These are phyloP conservation scores for Haemorhous mexicanus DNA, from an alignment of 2,113 vertebrate genomes.

Conservation along the genomic window DNA sequence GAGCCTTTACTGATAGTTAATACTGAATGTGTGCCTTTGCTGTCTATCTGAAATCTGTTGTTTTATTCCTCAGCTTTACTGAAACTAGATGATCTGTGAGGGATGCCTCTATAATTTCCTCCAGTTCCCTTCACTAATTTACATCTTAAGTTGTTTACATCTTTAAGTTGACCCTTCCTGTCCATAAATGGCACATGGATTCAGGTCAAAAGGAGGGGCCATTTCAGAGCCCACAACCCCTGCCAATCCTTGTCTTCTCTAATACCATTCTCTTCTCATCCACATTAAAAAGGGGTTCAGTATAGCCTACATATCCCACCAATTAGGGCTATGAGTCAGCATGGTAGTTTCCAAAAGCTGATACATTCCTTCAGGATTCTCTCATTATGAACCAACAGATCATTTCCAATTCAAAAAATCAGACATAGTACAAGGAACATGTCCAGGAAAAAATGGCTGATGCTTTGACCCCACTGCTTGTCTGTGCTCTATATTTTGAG, in stretches of 20 bases:
- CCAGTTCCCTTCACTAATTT: background rate
- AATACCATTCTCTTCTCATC: background rate
- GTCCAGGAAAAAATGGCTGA: background rate
- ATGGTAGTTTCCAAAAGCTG: background rate
- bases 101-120: background rate
- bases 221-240: background rate
- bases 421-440: background rate
- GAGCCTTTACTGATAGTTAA: background rate
- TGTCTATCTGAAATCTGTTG: background rate
- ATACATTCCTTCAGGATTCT: background rate
- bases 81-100: background rate
- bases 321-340: background rate
- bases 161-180: background rate
- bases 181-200: background rate
- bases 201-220: background rate
- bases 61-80: background rate
- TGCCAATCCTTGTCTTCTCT: background rate
- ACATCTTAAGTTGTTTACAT: background rate
- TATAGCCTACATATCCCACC: background rate
- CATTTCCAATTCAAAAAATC: background rate
- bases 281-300: background rate
- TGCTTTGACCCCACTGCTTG: background rate
- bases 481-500: background rate
- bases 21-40: background rate
- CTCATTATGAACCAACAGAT: background rate